Base-by-base conservation (phyloP, 2,888 invertebrate genomes). In the Leptarthrus brevirostris region DNA sequence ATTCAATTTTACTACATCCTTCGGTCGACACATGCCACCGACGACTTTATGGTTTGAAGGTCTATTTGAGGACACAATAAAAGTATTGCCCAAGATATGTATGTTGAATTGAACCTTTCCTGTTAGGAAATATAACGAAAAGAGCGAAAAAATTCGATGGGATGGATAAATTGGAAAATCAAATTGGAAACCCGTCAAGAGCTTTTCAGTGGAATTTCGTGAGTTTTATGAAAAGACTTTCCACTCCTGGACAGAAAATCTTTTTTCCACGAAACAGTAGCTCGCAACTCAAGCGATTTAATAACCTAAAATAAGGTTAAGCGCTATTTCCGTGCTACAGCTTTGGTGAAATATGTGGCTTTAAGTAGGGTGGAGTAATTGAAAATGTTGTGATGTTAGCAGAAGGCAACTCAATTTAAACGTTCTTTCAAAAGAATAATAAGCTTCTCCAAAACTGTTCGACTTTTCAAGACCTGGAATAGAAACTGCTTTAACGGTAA, bases 171-270 rank as follows among this genome's bases (percentile, higher is more conserved):
- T 66, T 66, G 47, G 26, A 44, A 66, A 66, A 66, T 66, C 30
- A 66, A 66, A 66, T 66, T 66, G 66, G 66, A 66, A 61, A 66
- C 47, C 66, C 66, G 66, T 66, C 66, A 66, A 66, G 66, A 47
- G 66, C 66, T 49, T 66, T 66, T 26, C 26, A 16, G 16, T 47
- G 49, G 66, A 26, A 66, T 47, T 66, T 66, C 66, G 47, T 47
- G 49, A 26, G 47, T 66, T 47, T 30, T 66, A 18, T 53, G 20
- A 66, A 66, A 66, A 66, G 49, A 36, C 26, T 66, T 66, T 24
- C 66, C 16, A 6, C 22, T 26, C 12, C 26, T 16, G 44, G 16
- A 44, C 66, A 66, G 36, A 22, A 61, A 61, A 61, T 61, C 61
- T 20, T n/a, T n/a, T 40, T 61, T 61, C 47, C 36, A 22, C 26